Conservation (phyloP, 1,140 invertebrate genomes). For the Pomacea maculata region DNA sequence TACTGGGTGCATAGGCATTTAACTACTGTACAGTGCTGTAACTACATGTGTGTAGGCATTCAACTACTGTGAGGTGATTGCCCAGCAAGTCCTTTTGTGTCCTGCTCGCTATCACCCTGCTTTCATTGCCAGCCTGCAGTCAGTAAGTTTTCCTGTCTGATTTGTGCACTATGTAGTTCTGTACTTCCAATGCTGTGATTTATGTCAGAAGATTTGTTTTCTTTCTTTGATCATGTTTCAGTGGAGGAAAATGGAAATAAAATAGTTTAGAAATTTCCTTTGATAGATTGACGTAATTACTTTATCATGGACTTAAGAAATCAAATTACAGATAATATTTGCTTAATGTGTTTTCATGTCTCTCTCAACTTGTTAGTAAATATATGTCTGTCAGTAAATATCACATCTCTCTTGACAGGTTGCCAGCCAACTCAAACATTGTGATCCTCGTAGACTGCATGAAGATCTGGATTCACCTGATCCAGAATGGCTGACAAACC, state of each 20-base stretch:
- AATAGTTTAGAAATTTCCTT: too few species aligned
- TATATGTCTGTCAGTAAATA: background rate
- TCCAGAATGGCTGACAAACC: constrained; percentile 65
- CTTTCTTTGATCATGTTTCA: too few species aligned
- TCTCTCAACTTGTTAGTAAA: background rate
- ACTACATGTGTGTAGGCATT: constrained; percentile 68
- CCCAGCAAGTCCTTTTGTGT: constrained; percentile 70
- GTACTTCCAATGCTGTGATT: too few species aligned
- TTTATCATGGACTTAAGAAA: too few species aligned
- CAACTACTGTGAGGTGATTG: constrained; percentile 83
- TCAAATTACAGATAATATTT: background rate
- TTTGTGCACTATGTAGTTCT: background rate
- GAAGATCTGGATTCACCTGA: constrained; percentile 63
- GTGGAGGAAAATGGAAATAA: too few species aligned
- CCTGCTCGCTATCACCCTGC: constrained; percentile 67
- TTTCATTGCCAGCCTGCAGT: constrained; percentile 75
- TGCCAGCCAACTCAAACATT: constrained; percentile 80
- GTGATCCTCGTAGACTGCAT: constrained; percentile 75
- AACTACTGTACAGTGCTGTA: background rate
- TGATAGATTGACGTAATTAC: too few species aligned
- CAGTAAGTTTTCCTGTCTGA: constrained; percentile 49
- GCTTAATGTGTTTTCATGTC: background rate
- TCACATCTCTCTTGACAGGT: constrained; percentile 60
- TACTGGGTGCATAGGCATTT: background rate
- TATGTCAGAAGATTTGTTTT: too few species aligned